Evolutionary conservation across 2,888 invertebrate genomes (phyloP).

Genomic region (Amphipyra berbera): DNA sequence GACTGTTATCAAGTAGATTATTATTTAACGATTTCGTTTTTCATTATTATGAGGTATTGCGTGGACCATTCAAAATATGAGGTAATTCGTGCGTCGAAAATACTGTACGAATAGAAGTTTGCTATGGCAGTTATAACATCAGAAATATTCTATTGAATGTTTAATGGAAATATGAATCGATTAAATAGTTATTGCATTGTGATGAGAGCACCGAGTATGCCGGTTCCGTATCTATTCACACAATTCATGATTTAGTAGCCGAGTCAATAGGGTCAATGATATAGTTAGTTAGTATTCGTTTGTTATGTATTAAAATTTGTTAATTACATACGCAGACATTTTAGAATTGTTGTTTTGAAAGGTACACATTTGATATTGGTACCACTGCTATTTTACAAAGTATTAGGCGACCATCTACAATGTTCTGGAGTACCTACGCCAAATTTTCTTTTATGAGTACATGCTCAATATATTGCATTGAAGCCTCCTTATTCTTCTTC

Average conservation of each 20-base stretch:
- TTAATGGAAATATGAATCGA: background rate
- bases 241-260: background rate
- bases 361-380: no score
- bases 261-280: background rate
- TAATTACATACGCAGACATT: no score
- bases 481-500: no score
- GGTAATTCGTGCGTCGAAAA: background rate
- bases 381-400: no score
- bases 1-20: background rate
- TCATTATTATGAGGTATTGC: background rate
- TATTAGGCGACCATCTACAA: no score
- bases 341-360: no score
- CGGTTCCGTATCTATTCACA: no score
- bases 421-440: no score
- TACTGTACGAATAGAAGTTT: background rate
- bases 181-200: background rate
- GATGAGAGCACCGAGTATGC: background rate
- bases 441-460: no score
- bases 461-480: no score
- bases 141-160: background rate
- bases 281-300: background rate
- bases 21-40: constrained; percentile 11
- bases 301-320: no score
- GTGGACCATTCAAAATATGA: no score
- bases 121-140: background rate